These are phyloP conservation scores for Drosophila vallismaia DNA, from an alignment of 2,888 invertebrate species.

Conservation along the genomic window DNA sequence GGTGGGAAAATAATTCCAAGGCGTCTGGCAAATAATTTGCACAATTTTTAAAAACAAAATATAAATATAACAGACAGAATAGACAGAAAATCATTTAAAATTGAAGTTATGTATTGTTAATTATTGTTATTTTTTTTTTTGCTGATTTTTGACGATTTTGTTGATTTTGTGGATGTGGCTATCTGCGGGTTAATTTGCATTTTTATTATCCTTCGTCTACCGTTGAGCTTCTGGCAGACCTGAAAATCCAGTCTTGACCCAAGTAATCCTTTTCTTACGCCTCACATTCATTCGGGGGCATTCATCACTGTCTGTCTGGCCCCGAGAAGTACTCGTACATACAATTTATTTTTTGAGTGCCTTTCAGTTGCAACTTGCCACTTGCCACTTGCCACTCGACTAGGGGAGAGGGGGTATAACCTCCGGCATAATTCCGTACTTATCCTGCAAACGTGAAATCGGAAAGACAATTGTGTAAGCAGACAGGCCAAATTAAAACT, in stretches of 20 bases:
- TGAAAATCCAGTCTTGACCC: slow-evolving; percentile 2
- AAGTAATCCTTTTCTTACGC: slow-evolving; percentile 4
- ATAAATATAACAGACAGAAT: not conserved
- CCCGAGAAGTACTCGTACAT: not conserved
- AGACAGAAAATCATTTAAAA: not conserved
- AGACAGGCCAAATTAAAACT: slow-evolving; percentile 56
- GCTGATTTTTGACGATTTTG: no score
- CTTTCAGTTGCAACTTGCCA: not conserved
- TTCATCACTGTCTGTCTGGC: slow-evolving; percentile 13
- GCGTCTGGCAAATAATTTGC: not conserved
- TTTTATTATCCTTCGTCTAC: not conserved
- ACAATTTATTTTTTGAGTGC: not conserved
- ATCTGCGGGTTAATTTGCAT: not conserved
- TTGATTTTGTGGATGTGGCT: no score
- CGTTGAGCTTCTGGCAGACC: not conserved
- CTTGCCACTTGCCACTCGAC: not conserved
- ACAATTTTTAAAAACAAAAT: not conserved
- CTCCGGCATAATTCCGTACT: slow-evolving; percentile 16
- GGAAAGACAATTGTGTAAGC: slow-evolving; percentile 12
- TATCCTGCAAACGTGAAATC: slow-evolving; percentile 7
- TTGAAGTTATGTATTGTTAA: no score
- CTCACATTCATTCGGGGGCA: not conserved
- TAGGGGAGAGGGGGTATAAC: not conserved
- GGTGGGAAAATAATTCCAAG: no score
- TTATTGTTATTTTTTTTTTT: no score